Evolutionary conservation across 2,113 vertebrate species (phyloP).

Genomic region (Microcebus griseorufus): DNA sequence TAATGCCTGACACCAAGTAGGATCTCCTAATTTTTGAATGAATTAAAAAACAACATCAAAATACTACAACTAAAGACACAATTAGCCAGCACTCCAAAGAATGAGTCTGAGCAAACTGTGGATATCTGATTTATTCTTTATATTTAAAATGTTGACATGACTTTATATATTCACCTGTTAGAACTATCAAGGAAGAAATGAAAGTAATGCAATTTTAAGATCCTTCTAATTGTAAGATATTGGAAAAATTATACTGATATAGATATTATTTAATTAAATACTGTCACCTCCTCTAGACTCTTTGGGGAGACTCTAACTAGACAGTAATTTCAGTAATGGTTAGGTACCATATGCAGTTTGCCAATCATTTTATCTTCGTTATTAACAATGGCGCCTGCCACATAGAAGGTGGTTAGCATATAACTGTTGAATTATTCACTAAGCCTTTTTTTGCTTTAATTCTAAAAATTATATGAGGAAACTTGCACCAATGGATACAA

Average conservation of each 20-base stretch:
- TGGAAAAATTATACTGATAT: not conserved
- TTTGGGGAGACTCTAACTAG: not conserved
- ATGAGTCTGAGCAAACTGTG: not conserved
- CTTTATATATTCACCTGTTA: not conserved
- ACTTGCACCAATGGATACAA: not conserved
- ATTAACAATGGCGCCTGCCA: not conserved
- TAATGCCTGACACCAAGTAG: not conserved
- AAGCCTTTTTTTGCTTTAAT: not conserved
- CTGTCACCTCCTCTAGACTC: not conserved
- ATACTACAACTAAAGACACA: not conserved
- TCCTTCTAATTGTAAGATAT: not conserved
- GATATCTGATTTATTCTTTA: not conserved
- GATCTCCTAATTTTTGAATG: not conserved
- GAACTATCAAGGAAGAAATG: not conserved
- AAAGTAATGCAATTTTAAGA: not conserved
- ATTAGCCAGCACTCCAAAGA: not conserved
- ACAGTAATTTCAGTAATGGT: not conserved
- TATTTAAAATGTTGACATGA: constrained; percentile 16
- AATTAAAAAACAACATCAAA: not conserved
- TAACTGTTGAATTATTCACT: not conserved
- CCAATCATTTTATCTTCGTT: not conserved
- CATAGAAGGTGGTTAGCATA: not conserved
- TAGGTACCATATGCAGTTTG: not conserved
- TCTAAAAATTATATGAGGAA: not conserved
- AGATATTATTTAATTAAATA: not conserved